phyloP scores from a whole-genome alignment of 2,113 vertebrate species.

The Dasypus novemcinctus region DNA sequence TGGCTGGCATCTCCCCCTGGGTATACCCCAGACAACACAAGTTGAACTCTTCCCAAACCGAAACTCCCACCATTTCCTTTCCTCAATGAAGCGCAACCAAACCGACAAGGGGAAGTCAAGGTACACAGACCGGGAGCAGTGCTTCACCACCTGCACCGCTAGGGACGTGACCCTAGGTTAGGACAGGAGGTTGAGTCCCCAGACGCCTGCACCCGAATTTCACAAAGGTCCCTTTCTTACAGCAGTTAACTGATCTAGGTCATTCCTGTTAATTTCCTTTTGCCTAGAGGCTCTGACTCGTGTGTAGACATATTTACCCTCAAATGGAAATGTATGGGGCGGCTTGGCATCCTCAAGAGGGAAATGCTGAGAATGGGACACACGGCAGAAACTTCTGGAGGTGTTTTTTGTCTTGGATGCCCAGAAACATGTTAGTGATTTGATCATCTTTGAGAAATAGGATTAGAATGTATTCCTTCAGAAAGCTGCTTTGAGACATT shows the following conservation, averaged over 20 bases:
- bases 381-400: neutral
- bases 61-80: neutral
- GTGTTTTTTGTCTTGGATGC: neutral
- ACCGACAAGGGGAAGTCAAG: rapidly evolving
- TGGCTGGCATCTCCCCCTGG: neutral
- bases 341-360: neutral
- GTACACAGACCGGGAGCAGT: neutral
- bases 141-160: neutral
- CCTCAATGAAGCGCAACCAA: neutral
- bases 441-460: neutral
- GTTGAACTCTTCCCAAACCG: no score
- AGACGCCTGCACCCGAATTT: neutral
- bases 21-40: neutral
- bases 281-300: neutral
- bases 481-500: neutral
- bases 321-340: neutral
- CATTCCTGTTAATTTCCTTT: neutral
- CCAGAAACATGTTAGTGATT: neutral
- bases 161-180: no score
- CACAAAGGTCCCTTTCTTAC: neutral
- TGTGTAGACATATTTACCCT: neutral
- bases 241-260: neutral
- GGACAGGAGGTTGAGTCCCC: neutral
- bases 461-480: neutral
- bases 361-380: neutral